Conservation (phyloP, 2,797 vertebrate species). For the Poeciliopsis turneri region DNA sequence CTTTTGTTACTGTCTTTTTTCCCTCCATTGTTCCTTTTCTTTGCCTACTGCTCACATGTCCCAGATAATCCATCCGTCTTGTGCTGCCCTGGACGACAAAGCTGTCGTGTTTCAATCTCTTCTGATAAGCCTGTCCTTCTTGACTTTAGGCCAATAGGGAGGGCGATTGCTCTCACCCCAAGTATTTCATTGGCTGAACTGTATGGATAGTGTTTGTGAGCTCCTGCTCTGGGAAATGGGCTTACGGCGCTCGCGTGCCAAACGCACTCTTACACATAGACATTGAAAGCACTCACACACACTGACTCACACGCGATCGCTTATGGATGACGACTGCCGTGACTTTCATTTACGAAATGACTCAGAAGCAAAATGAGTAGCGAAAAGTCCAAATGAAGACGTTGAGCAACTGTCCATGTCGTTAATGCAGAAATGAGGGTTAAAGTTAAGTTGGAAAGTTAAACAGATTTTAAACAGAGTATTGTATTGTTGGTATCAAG, state of each 20-base stretch:
- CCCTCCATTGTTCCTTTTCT: slow-evolving; percentile 15
- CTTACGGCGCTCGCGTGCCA: slow-evolving; percentile 54
- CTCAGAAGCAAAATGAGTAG: slow-evolving; percentile 2
- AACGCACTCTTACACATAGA: slow-evolving; percentile 19
- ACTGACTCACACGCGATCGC: not conserved
- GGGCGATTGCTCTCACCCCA: slow-evolving; percentile 11
- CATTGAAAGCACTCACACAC: slow-evolving; percentile 10
- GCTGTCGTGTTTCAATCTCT: slow-evolving; percentile 65
- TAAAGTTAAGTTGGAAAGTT: not conserved
- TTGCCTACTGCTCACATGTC: slow-evolving; percentile 7
- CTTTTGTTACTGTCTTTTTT: not conserved
- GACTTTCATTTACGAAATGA: slow-evolving; percentile 19
- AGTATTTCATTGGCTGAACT: slow-evolving; percentile 53
- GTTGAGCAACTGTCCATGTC: slow-evolving; percentile 1
- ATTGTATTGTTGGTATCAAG: not conserved
- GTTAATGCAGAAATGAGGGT: not conserved
- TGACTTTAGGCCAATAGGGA: slow-evolving; percentile 52
- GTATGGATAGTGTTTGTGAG: slow-evolving; percentile 58
- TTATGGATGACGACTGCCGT: not conserved
- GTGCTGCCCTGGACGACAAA: slow-evolving; percentile 56
- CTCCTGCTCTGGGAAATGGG: slow-evolving; percentile 62
- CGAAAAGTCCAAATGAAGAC: not conserved
- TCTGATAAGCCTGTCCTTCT: slow-evolving; percentile 58
- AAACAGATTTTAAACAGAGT: not conserved
- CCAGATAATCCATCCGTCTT: slow-evolving; percentile 49